Evolutionary conservation across 2,797 vertebrate species (phyloP), one percentile per base, ranked within the genome.

Genomic region (Nannoperca obscura): DNA sequence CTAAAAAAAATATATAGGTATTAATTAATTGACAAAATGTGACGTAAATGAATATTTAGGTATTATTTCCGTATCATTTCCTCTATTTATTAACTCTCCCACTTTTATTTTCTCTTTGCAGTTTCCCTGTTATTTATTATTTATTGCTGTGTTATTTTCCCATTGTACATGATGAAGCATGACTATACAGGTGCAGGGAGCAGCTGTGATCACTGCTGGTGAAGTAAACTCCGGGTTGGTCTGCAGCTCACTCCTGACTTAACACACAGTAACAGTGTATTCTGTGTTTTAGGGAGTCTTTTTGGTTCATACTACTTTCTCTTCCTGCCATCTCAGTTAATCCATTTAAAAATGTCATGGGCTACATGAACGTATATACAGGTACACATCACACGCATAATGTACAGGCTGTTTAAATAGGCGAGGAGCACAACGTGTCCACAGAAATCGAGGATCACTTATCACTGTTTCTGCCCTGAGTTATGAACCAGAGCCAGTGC

Each of bases 391-490:
- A n/a, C 17, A 42, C 12, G 47, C 12, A 58, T 3, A 59, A 7
- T 22, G 47, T 38, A 49, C 5, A n/a, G 13, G 2, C 8, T 17
- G 4, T 42, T 34, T 3, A 50, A 55, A 52, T 14, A 20, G 38
- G 53, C 4, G n/a, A n/a, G n/a, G n/a, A n/a, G n/a, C n/a, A n/a
- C n/a, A n/a, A n/a, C n/a, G n/a, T n/a, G n/a, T n/a, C n/a, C 71
- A 82, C 58, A 88, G 83, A 84, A 90, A 89, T 86, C 89, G 89
- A 78, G 89, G 90, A 93, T 90, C 88, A 90, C 87, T 91, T 91
- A 90, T 92, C 86, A 89, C 78, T 19, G 57, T 76, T 61, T 75
- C 71, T 86, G 89, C 87, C 87, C 68, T 60, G 92, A 91, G 92
- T 92, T 92, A 93, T 93, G 89, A 92, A 90, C 32, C 76, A 57